A percentile compares a stretch with the other conserved stretches of the same genome.
These are phyloP conservation scores for Drosophila subquinaria DNA, from an alignment of 2,888 invertebrate species.

Conservation along the genomic window DNA sequence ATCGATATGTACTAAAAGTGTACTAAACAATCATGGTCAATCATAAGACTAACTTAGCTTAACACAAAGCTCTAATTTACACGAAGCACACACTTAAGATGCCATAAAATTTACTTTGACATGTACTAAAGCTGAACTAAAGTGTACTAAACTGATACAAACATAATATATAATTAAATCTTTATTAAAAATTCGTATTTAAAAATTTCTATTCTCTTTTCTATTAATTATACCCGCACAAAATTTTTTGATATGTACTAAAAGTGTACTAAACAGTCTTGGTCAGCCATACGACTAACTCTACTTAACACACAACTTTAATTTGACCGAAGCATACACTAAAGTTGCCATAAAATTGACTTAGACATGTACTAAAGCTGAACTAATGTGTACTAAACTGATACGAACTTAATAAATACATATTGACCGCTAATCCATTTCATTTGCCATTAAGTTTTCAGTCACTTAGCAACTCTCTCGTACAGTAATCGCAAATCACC, in stretches of 20 bases:
- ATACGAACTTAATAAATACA: no score
- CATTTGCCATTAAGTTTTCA: constrained; percentile 54
- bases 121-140: not conserved
- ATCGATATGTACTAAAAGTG: no score
- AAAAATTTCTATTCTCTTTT: no score
- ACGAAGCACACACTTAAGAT: not conserved
- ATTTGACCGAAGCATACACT: not conserved
- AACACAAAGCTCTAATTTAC: not conserved
- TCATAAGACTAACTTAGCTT: not conserved
- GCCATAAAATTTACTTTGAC: not conserved
- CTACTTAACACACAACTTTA: not conserved
- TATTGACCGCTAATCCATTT: constrained; percentile 48
- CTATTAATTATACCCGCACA: no score
- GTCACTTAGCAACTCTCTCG: constrained; percentile 46
- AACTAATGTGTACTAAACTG: not conserved
- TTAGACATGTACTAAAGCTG: constrained; percentile 2
- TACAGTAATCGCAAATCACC: constrained; percentile 35
- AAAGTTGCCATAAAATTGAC: not conserved
- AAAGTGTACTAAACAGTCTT: no score
- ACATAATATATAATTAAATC: no score
- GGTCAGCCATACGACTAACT: not conserved
- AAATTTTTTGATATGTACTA: no score
- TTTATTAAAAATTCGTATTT: no score
- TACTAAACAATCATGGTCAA: not conserved
- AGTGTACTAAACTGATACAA: not conserved